Conservation (phyloP, 1,140 invertebrate species). For the Solenopsis invicta region DNA sequence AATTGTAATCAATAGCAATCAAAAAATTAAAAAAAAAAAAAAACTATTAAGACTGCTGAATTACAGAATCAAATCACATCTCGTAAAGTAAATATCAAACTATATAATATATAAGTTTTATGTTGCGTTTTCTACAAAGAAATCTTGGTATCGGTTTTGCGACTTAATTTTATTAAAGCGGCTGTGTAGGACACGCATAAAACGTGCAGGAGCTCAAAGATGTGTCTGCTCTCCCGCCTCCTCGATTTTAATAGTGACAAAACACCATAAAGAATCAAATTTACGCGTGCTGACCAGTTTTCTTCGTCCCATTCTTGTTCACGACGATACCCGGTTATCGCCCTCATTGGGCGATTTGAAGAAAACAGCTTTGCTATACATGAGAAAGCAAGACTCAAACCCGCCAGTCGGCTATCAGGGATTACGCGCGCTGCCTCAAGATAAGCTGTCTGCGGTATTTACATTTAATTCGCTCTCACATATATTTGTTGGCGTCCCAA, state of each 20-base stretch:
- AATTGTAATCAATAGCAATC: constrained; percentile 9
- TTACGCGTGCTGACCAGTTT: constrained; percentile 67
- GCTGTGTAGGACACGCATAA: constrained; percentile 8
- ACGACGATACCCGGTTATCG: background rate
- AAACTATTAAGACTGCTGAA: background rate
- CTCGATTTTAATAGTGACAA: constrained; percentile 70
- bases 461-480: constrained; percentile 40
- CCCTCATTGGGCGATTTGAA: constrained; percentile 11
- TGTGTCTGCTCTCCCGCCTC: background rate
- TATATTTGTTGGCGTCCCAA: constrained; percentile 1
- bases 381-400: background rate
- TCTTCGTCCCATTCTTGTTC: constrained; percentile 22
- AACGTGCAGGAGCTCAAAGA: constrained; percentile 27
- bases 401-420: background rate
- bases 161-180: constrained; percentile 64
- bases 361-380: constrained; percentile 11
- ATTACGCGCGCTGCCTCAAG: constrained; percentile 9
- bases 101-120: background rate
- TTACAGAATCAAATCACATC: background rate
- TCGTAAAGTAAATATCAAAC: background rate
- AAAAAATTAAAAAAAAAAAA: background rate
- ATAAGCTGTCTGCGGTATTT: constrained; percentile 29
- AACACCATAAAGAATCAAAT: constrained; percentile 77
- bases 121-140: constrained; percentile 8
- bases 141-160: constrained; percentile 17